phyloP scores from a whole-genome alignment of 2,113 vertebrate species.

The Takifugu bimaculatus region DNA sequence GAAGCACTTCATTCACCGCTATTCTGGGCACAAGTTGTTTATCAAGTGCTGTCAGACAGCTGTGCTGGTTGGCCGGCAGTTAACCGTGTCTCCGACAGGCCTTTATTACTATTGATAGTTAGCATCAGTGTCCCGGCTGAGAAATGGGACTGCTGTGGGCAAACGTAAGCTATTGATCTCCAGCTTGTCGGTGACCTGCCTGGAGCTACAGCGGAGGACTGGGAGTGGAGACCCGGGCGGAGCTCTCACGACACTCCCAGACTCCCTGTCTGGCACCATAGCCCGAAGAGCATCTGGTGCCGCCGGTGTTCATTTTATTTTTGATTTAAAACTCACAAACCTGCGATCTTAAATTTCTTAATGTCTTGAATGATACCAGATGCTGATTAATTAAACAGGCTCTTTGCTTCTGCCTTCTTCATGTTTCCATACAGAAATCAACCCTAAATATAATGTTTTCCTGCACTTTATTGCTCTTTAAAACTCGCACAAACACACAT shows the following conservation, averaged over 20 bases:
- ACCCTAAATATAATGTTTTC: slow-evolving; percentile 38
- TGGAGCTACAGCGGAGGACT: slow-evolving; percentile 61
- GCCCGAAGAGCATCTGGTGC: slow-evolving; percentile 32
- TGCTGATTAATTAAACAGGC: too few species aligned
- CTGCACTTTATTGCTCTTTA: slow-evolving; percentile 53
- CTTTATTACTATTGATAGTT: slow-evolving; percentile 84
- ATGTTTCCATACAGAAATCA: slow-evolving; percentile 31
- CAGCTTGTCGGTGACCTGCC: slow-evolving; percentile 64
- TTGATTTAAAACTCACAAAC: too few species aligned
- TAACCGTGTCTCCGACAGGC: slow-evolving; percentile 76
- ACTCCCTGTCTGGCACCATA: slow-evolving; percentile 42
- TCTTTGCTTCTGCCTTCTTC: slow-evolving; percentile 23
- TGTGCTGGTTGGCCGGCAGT: slow-evolving; percentile 66
- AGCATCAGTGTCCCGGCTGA: slow-evolving; percentile 81
- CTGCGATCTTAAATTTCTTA: too few species aligned
- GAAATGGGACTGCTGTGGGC: slow-evolving; percentile 80
- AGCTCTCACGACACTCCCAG: slow-evolving; percentile 27
- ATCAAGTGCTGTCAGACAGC: slow-evolving; percentile 77
- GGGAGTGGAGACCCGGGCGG: slow-evolving; percentile 31
- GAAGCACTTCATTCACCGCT: slow-evolving; percentile 77
- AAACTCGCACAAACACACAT: slow-evolving; percentile 61
- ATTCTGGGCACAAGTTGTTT: slow-evolving; percentile 76
- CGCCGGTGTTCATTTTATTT: slow-evolving; percentile 2
- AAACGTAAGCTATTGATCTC: slow-evolving; percentile 80
- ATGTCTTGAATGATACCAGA: too few species aligned